Evolutionary conservation across 2,113 vertebrate species (phyloP).

Genomic region (Gasterosteus aculeatus): DNA sequence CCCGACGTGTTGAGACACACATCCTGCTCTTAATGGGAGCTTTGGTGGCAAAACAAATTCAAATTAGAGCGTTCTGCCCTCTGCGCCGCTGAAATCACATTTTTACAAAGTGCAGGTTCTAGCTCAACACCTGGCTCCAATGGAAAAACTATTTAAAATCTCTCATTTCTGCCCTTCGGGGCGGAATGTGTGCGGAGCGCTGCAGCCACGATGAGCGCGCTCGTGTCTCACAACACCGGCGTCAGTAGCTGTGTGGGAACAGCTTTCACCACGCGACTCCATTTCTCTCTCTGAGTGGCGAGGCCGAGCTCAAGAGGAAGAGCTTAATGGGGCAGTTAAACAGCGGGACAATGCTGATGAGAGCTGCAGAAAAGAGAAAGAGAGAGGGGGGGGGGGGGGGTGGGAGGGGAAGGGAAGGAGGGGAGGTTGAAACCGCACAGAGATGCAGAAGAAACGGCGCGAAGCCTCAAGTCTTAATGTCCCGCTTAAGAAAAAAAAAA

Average conservation of each 20-base stretch:
- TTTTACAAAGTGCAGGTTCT: not conserved
- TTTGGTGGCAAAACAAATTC: constrained; percentile 27
- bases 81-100: not conserved
- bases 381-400: not conserved
- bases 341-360: constrained; percentile 17
- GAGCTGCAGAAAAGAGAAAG: not conserved
- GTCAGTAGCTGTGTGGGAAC: not conserved
- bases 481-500: too few relatives aligned
- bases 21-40: constrained; percentile 62
- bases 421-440: not conserved
- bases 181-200: constrained; percentile 16
- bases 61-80: not conserved
- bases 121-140: constrained; percentile 1
- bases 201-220: not conserved
- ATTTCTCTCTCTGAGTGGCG: not conserved
- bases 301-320: not conserved
- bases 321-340: not conserved
- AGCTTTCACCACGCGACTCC: not conserved
- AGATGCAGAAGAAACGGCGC: not conserved
- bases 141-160: not conserved
- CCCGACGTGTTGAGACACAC: constrained; percentile 66
- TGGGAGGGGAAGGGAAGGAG: not conserved
- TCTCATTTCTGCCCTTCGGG: not conserved
- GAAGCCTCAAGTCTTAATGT: constrained; percentile 24
- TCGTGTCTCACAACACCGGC: not conserved